A percentile compares a stretch with the other conserved stretches of the same genome.
Evolutionary conservation across 2,888 invertebrate species (phyloP).

Genomic region (Sympetrum striolatum): DNA sequence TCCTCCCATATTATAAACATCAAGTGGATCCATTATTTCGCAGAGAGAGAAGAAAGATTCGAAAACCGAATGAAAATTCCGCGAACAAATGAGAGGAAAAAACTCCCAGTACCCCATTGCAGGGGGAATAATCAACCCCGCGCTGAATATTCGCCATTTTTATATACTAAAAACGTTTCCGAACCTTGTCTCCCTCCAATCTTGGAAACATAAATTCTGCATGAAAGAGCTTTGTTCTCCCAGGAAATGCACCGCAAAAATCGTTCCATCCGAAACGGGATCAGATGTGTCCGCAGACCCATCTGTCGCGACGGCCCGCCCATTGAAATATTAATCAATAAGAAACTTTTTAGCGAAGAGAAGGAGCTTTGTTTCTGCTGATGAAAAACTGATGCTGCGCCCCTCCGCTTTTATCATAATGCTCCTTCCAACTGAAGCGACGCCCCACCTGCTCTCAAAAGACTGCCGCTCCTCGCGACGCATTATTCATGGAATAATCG

Average conservation of each 20-base stretch:
- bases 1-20: not conserved
- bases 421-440: not conserved
- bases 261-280: constrained; percentile 12
- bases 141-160: constrained; percentile 9
- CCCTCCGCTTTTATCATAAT: constrained; percentile 37
- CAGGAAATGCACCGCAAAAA: constrained; percentile 40
- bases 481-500: not conserved
- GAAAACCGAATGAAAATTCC: not conserved
- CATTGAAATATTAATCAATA: constrained; percentile 43
- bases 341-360: constrained; percentile 35
- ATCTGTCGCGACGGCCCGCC: constrained; percentile 27
- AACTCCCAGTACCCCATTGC: not conserved
- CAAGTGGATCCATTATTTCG: not conserved
- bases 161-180: constrained; percentile 22
- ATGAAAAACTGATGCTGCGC: constrained; percentile 25
- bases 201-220: constrained; percentile 32
- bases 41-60: not conserved
- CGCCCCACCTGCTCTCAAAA: constrained; percentile 29
- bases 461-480: not conserved
- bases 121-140: not conserved
- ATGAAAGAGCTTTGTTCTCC: constrained; percentile 40
- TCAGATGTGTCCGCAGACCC: constrained; percentile 39
- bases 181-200: constrained; percentile 17
- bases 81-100: not conserved
- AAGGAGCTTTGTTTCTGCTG: constrained; percentile 43